Evolutionary conservation across 2,797 vertebrate genomes (phyloP).

Genomic region (Iguana delicatissima): DNA sequence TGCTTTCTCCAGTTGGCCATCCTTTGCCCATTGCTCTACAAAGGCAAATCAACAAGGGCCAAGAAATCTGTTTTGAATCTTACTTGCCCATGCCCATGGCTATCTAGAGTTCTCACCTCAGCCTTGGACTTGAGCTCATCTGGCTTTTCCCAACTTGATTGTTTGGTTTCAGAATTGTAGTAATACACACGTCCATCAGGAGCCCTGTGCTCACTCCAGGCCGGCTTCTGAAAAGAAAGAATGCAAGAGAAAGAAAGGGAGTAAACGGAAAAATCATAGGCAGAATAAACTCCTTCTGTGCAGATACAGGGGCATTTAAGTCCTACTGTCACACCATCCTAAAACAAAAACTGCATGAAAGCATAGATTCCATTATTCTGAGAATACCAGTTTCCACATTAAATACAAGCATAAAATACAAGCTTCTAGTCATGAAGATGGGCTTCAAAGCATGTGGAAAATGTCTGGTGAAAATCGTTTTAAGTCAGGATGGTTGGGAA

Average conservation of each 20-base stretch:
- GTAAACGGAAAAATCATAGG: neutral
- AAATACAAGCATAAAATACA: neutral
- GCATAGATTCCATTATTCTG: neutral
- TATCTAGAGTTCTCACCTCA: constrained; percentile 66
- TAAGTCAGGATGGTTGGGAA: neutral
- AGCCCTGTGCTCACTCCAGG: constrained; percentile 80
- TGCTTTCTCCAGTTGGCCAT: neutral
- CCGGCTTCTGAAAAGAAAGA: constrained; percentile 68
- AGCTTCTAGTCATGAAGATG: neutral
- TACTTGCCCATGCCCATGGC: no score
- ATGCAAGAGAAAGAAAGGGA: constrained; percentile 25
- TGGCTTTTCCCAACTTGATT: constrained; percentile 82
- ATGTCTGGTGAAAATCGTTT: neutral
- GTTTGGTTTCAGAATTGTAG: constrained; percentile 80
- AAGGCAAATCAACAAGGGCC: neutral
- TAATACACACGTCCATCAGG: constrained; percentile 80
- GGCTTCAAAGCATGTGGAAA: neutral
- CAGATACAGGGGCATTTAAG: neutral
- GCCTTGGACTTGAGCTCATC: constrained; percentile 79
- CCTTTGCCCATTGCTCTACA: neutral
- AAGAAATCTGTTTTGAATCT: neutral
- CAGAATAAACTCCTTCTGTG: neutral
- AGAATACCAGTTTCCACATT: neutral
- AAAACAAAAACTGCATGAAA: neutral
- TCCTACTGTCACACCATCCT: neutral